Percentiles rank a stretch among this genome's conserved stretches.
Conservation (phyloP, 2,888 invertebrate genomes). For the Ellobium chinense region DNA sequence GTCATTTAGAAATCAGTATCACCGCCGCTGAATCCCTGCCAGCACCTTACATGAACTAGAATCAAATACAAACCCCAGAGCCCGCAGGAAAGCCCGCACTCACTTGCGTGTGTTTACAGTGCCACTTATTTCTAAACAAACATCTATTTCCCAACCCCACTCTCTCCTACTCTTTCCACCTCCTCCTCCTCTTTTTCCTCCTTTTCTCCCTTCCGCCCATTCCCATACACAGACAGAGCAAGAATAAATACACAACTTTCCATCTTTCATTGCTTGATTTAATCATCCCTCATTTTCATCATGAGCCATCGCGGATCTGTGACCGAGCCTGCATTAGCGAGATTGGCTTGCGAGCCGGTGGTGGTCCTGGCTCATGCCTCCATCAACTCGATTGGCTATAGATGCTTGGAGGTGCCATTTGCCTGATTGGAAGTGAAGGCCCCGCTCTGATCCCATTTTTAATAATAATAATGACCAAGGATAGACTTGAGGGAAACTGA, state of each 20-base stretch:
- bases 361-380: constrained; percentile 27
- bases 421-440: constrained; percentile 40
- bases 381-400: constrained; percentile 40
- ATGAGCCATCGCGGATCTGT: neutral
- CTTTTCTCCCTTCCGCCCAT: too few relatives aligned
- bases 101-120: too few relatives aligned
- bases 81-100: too few relatives aligned
- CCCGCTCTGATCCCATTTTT: constrained; percentile 1
- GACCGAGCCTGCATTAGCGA: constrained; percentile 39
- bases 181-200: too few relatives aligned
- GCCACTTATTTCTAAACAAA: too few relatives aligned
- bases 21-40: too few relatives aligned
- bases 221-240: too few relatives aligned
- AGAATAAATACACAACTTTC: constrained; percentile 1
- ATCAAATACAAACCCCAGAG: too few relatives aligned
- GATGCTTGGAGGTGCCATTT: constrained; percentile 38
- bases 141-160: too few relatives aligned
- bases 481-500: neutral
- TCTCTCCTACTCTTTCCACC: too few relatives aligned
- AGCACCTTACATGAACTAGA: too few relatives aligned
- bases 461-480: constrained; percentile 34
- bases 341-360: constrained; percentile 28
- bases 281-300: constrained; percentile 24
- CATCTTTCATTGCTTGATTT: constrained; percentile 22
- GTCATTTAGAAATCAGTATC: too few relatives aligned